Percentiles rank a stretch among this genome's conserved stretches.
Conservation (phyloP, 2,113 vertebrate species). For the Parotia lawesii region DNA sequence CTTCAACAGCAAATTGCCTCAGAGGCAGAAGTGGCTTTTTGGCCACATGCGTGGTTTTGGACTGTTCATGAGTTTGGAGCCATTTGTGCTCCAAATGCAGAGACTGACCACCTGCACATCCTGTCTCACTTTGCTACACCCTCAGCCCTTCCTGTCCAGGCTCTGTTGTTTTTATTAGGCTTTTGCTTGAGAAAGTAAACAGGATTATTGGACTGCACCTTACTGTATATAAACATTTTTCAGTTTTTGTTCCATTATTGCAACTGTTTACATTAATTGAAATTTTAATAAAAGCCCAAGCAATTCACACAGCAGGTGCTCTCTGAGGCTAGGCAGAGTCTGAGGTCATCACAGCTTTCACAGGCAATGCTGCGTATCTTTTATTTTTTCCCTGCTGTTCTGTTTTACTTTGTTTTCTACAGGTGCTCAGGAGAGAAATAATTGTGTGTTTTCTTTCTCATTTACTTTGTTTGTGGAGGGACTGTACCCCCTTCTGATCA, state of each 20-base stretch:
- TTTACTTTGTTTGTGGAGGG: neutral
- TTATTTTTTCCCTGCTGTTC: neutral
- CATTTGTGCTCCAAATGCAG: neutral
- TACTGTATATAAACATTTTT: neutral
- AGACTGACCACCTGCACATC: fast-evolving
- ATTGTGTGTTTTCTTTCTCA: neutral
- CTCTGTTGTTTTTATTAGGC: neutral
- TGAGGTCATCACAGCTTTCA: neutral
- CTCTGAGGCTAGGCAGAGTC: neutral
- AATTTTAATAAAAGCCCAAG: conserved; percentile 34
- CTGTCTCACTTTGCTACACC: fast-evolving
- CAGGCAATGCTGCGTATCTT: neutral
- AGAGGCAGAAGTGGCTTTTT: neutral
- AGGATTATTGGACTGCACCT: neutral
- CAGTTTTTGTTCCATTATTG: conserved; percentile 2
- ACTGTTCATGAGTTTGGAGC: neutral
- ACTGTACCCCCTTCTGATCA: neutral
- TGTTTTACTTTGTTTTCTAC: conserved; percentile 5
- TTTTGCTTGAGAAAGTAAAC: neutral
- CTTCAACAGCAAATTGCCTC: neutral
- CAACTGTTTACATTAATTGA: neutral
- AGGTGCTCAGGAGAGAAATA: neutral
- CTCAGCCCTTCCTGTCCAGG: neutral
- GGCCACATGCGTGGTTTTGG: neutral
- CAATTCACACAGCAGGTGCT: conserved; percentile 12